Base-by-base conservation (phyloP, 2,888 invertebrate genomes). In the Hoplodrina blanda region DNA sequence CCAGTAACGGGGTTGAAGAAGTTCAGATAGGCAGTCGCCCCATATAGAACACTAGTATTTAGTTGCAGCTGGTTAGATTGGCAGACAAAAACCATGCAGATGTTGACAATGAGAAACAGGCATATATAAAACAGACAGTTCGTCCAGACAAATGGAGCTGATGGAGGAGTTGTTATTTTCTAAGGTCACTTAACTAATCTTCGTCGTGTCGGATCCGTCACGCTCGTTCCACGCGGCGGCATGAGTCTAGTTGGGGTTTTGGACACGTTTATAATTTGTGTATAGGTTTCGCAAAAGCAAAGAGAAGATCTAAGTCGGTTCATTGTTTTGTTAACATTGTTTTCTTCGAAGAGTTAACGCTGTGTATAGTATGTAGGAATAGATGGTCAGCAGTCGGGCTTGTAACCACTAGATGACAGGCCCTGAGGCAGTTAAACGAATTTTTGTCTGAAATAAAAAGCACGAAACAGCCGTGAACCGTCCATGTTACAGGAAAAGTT, bases 141-240 rank as follows among this genome's bases (percentile, higher is more conserved):
- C 41, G 11, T 41, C 13, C 13, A 41, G 11, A 41, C 11, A 41
- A 13, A 41, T 41, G 2, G 13, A 41, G 41, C 41, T 13, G 41
- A 17, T 46, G 4, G 0, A 46, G 46, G 15, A 15, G 17, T 17
- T 33, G 37, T 52, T 52, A 52, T 66, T 66, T 62, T 50, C 65
- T 19, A 19, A 20, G 30, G 59, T 19, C 64, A 15, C 19, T 17
- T 17, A 46, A 46, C 65, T 61, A 69, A 76, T 70, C 73, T 63
- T 10, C 65, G 52, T 19, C 70, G 53, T 55, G 79, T 62, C 63
- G 62, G 44, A 10, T 46, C 15, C 50, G 57, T 57, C 80, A 80
- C 80, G 69, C 61, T 49, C 25, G 37, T 10, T 13, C 44, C 63
- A 62, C 59, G 64, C 33, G 41, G 53, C 44, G 17, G 37, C 46